Conservation (phyloP, 2,888 invertebrate genomes). For the Thysanoteuthis rhombus region DNA sequence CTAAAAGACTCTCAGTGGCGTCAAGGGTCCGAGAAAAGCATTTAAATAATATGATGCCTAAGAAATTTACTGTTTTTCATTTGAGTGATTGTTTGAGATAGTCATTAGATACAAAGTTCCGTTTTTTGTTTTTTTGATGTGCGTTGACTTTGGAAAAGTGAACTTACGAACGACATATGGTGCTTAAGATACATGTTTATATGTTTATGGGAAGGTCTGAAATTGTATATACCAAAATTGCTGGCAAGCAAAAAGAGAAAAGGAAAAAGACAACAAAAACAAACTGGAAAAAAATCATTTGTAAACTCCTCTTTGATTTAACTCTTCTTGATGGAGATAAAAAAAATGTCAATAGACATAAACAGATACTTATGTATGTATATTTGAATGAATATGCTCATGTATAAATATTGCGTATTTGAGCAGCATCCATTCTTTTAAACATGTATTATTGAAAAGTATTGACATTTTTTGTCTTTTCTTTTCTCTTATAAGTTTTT, state of each 20-base stretch:
- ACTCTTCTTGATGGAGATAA: neutral
- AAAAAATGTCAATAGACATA: neutral
- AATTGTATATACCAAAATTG: neutral
- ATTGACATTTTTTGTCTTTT: too few relatives aligned
- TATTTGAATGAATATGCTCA: too few relatives aligned
- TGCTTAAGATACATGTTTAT: neutral
- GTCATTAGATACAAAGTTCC: neutral
- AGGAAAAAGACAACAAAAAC: neutral
- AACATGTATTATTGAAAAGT: too few relatives aligned
- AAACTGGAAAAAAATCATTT: neutral
- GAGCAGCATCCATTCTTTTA: too few relatives aligned
- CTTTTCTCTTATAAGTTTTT: too few relatives aligned
- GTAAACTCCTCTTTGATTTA: neutral
- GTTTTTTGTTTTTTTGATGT: neutral
- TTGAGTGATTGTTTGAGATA: neutral
- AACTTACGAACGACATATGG: neutral
- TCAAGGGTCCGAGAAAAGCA: too few relatives aligned
- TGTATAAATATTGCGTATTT: too few relatives aligned
- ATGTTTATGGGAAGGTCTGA: neutral
- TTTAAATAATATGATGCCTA: neutral
- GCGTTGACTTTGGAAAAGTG: neutral
- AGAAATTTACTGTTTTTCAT: neutral
- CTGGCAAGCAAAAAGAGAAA: neutral
- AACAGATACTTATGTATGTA: too few relatives aligned
- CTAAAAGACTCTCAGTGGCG: too few relatives aligned